Conservation (phyloP, 2,888 invertebrate genomes). For the Xylocampa areola region DNA sequence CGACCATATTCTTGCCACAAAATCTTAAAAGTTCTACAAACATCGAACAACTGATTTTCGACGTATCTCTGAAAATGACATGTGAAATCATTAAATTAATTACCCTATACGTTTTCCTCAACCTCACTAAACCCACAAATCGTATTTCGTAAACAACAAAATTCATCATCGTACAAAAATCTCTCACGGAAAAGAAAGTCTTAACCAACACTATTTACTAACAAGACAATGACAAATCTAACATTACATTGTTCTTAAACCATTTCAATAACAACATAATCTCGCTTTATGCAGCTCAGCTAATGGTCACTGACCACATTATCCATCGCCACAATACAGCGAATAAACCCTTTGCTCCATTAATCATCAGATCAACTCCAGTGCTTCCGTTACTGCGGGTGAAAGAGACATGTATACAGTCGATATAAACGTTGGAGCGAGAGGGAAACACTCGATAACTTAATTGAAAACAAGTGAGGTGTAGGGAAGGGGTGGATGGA, state of each 20-base stretch:
- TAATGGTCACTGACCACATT: constrained; percentile 52
- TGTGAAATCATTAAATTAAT: no score
- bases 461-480: constrained; percentile 81
- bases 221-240: constrained; percentile 43
- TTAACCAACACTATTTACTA: constrained; percentile 24
- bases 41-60: no score
- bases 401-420: constrained; percentile 63
- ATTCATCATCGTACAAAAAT: constrained; percentile 14
- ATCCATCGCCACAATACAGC: constrained; percentile 51
- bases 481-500: constrained; percentile 60
- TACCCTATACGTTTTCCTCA: no score
- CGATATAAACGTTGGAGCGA: constrained; percentile 50
- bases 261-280: constrained; percentile 54
- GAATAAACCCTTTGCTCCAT: constrained; percentile 73
- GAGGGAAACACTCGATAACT: constrained; percentile 77
- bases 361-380: constrained; percentile 81
- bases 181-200: constrained; percentile 12
- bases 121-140: background rate
- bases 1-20: no score
- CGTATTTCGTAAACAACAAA: constrained; percentile 12
- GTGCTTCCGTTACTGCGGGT: constrained; percentile 78
- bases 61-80: no score
- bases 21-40: no score
- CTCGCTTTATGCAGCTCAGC: constrained; percentile 36
- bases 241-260: constrained; percentile 42